Base-by-base conservation (phyloP, 30 jellyfish, hydroid and myxozoan species). In the Aurelia coerulea region DNA sequence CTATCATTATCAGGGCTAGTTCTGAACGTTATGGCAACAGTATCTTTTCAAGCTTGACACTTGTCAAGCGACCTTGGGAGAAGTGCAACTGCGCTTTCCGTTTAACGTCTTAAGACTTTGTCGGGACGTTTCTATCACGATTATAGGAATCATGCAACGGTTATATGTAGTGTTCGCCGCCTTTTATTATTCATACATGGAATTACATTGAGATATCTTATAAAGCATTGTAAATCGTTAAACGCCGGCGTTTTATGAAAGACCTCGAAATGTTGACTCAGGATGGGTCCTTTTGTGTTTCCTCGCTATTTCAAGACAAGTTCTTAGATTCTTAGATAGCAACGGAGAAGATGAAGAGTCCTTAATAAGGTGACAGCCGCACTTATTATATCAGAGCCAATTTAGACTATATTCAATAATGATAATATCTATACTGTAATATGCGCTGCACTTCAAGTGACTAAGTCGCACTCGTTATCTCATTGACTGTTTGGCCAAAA, bases 281-380 rank as follows among this genome's bases (percentile, higher is more conserved):
- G 65, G 92, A 52, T 69, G 84, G 91, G 68, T 56, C 62, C 92
- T 41, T 70, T 83, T 83, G 92, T 83, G 84, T 46, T 70, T 51
- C 13, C 41, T 18, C 79, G 64, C 84, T 83, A 19, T 73, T 83
- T 73, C 92, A 60, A 83, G 92, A 83, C 85, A 70, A 66, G 80
- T 49, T 10, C 31, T 65, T 56, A 42, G 89, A 64, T 49, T 10
- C 31, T 65, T 56, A 42, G 89, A 64, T 79, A 79, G 74, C 78
- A 79, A 79, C 89, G 80, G 89, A 82, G 35, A 68, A 68, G 39
- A 64, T 62, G 64, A 70, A 83, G 80, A 59, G 86, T 74, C 75
- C 67, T 62, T 83, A 83, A 83, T 83, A 42, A 83, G 83, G 92
- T 83, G 92, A 51, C 77, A 83, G 92, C 92, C 92, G 51, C 92